A percentile compares a stretch with the other conserved stretches of the same genome.
Evolutionary conservation across 2,888 invertebrate genomes (phyloP).

Genomic region (Sericinus montela): DNA sequence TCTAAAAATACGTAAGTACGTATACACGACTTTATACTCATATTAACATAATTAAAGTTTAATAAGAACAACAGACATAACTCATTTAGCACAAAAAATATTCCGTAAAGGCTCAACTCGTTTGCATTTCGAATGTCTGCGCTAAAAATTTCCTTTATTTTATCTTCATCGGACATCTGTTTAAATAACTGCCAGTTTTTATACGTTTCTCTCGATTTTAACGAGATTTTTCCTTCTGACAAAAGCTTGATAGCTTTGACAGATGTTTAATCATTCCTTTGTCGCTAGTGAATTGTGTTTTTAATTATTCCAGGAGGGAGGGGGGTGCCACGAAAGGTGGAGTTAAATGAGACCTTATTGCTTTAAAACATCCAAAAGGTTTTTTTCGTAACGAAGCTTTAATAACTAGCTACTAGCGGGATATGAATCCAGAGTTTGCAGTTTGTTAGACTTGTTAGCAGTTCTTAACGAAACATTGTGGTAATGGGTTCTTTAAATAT

Average conservation of each 20-base stretch:
- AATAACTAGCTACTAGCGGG: conserved; percentile 24
- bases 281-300: conserved; percentile 40
- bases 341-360: conserved; percentile 3
- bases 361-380: conserved; percentile 16
- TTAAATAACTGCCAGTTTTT: conserved; percentile 61
- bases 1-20: too few relatives aligned
- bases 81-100: not conserved
- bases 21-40: too few relatives aligned
- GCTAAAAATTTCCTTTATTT: conserved; percentile 48
- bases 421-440: conserved; percentile 27
- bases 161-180: conserved; percentile 51
- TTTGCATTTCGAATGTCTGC: conserved; percentile 58
- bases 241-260: conserved; percentile 56
- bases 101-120: conserved; percentile 36
- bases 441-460: conserved; percentile 42
- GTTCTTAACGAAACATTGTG: conserved; percentile 42
- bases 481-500: conserved; percentile 15
- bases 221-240: conserved; percentile 49
- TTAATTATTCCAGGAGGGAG: conserved; percentile 22
- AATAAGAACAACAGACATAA: not conserved
- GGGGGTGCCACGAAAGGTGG: too few relatives aligned
- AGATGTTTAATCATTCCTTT: conserved; percentile 59
- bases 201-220: conserved; percentile 58
- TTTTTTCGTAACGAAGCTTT: conserved; percentile 21
- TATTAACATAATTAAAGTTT: not conserved